phyloP scores from a whole-genome alignment of 2,797 vertebrate species.

The Lates japonicus region DNA sequence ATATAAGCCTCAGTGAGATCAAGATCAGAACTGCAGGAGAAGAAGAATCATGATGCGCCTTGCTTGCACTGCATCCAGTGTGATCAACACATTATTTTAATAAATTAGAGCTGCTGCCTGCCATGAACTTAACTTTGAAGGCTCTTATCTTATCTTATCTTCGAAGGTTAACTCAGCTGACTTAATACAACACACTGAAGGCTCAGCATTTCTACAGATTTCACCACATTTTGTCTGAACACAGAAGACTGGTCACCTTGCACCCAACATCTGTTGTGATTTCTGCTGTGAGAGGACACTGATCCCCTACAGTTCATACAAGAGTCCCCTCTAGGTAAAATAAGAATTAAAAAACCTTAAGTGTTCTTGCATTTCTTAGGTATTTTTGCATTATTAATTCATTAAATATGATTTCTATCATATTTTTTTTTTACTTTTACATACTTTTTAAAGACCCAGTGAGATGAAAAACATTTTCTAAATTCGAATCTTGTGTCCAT shows the following conservation, averaged over 20 bases:
- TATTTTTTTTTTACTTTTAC: too few relatives aligned
- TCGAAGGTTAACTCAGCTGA: neutral
- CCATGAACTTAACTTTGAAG: neutral
- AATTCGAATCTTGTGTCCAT: neutral
- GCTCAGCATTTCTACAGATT: too few relatives aligned
- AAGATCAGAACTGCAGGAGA: conserved; percentile 55
- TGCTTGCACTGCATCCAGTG: conserved; percentile 20
- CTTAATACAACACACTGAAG: neutral
- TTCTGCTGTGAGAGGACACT: too few relatives aligned
- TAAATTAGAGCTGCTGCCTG: neutral
- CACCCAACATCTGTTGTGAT: neutral
- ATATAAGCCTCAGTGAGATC: conserved; percentile 52
- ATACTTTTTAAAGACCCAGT: neutral
- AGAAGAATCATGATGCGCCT: conserved; percentile 53
- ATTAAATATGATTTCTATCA: neutral
- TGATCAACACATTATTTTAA: conserved; percentile 18
- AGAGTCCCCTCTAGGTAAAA: too few relatives aligned
- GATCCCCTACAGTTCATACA: too few relatives aligned
- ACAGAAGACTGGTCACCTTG: too few relatives aligned
- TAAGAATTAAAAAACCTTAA: neutral
- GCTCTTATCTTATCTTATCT: neutral
- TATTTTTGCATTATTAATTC: neutral
- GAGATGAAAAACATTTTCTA: too few relatives aligned
- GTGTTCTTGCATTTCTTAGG: neutral
- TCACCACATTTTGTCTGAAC: too few relatives aligned